A percentile compares a stretch with the other conserved stretches of the same genome.
Conservation (phyloP, 2,888 invertebrate genomes). For the Tholera decimalis region DNA sequence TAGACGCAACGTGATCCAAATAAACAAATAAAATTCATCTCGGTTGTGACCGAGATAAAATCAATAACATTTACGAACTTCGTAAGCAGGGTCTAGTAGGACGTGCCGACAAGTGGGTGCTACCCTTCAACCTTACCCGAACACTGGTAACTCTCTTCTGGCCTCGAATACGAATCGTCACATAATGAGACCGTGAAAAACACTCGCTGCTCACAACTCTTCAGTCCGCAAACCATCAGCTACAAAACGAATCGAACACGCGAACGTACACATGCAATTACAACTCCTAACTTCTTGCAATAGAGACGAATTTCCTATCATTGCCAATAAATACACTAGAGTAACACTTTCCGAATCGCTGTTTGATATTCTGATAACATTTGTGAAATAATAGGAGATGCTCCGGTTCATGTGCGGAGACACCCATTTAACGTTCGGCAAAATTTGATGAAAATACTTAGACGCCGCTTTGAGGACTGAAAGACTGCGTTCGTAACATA, state of each 20-base stretch:
- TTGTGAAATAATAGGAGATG: slow-evolving; percentile 85
- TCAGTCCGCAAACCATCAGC: slow-evolving; percentile 72
- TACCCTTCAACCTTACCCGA: slow-evolving; percentile 75
- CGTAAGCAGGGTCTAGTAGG: slow-evolving; percentile 73
- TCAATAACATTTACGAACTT: slow-evolving; percentile 77
- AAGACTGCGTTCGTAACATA: slow-evolving; percentile 58
- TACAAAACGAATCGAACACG: slow-evolving; percentile 70
- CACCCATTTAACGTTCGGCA: slow-evolving; percentile 72
- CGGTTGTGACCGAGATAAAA: slow-evolving; percentile 67
- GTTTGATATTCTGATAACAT: slow-evolving; percentile 88
- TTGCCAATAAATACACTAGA: slow-evolving; percentile 36
- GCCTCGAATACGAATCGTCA: slow-evolving; percentile 87
- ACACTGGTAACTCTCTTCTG: slow-evolving; percentile 75
- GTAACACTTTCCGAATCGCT: slow-evolving; percentile 73
- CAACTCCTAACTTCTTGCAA: slow-evolving; percentile 62
- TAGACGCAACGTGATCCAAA: slow-evolving; percentile 52
- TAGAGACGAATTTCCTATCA: slow-evolving; percentile 68
- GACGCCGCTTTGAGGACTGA: slow-evolving; percentile 60
- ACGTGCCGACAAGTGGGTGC: slow-evolving; percentile 73
- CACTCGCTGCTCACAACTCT: slow-evolving; percentile 85
- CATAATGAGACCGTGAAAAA: slow-evolving; percentile 88
- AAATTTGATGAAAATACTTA: slow-evolving; percentile 79
- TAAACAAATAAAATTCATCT: slow-evolving; percentile 65
- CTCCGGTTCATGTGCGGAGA: slow-evolving; percentile 77
- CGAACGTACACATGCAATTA: slow-evolving; percentile 67